Conservation (phyloP, 2,113 vertebrate species). For the Myiozetetes cayanensis region DNA sequence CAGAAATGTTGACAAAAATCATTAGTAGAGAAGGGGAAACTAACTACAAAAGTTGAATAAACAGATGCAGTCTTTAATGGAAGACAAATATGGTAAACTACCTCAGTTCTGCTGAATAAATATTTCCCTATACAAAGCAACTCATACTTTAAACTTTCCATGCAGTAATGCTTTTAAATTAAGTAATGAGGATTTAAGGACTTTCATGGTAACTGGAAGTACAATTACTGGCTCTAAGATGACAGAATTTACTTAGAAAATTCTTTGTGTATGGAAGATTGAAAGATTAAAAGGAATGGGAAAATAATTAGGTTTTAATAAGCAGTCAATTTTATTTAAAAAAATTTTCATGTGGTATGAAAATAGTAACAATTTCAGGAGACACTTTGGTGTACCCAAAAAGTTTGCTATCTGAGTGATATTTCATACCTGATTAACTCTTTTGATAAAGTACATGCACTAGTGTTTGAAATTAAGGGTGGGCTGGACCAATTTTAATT, state of each 20-base stretch:
- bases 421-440: not conserved
- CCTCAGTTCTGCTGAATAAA: not conserved
- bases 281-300: conserved; percentile 59
- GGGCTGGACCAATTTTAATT: not conserved
- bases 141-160: conserved; percentile 9
- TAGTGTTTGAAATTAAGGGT: not conserved
- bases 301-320: conserved; percentile 61
- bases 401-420: not conserved
- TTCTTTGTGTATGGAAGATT: conserved; percentile 19
- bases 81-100: not conserved
- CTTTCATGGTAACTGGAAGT: conserved; percentile 63
- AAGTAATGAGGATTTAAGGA: conserved; percentile 53
- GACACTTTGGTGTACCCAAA: not conserved
- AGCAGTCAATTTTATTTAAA: conserved; percentile 29
- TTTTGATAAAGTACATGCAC: not conserved
- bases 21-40: not conserved
- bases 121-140: conserved; percentile 28
- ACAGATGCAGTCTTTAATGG: not conserved
- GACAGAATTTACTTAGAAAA: conserved; percentile 40
- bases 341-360: not conserved
- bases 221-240: conserved; percentile 42
- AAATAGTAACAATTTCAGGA: conserved; percentile 44
- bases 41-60: not conserved
- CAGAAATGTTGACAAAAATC: not conserved
- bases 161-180: conserved; percentile 47